Conservation (phyloP, 2,888 invertebrate genomes). For the Darwinula stevensoni region DNA sequence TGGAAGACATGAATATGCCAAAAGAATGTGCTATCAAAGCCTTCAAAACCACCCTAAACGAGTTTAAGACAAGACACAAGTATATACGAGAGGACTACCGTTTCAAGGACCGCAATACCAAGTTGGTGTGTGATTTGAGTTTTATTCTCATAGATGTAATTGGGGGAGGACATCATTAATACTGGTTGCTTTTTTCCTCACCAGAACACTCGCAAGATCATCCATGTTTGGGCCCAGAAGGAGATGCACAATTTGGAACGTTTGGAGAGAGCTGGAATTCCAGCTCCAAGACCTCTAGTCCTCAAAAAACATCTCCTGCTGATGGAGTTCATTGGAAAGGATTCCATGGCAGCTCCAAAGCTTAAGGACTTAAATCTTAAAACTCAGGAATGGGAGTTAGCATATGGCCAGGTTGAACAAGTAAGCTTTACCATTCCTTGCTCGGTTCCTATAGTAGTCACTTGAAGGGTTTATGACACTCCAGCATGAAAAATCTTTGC, state of each 20-base stretch:
- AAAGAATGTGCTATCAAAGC: conserved; percentile 24
- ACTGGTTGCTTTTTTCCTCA: background rate
- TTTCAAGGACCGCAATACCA: conserved; percentile 24
- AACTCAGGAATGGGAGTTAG: conserved; percentile 16
- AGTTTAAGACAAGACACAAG: conserved; percentile 25
- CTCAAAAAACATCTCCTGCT: conserved; percentile 25
- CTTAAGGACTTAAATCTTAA: conserved; percentile 20
- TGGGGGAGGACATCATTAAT: background rate
- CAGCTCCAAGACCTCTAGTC: conserved; percentile 23
- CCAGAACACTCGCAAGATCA: conserved; percentile 22
- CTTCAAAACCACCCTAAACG: conserved; percentile 26
- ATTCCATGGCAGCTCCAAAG: conserved; percentile 22
- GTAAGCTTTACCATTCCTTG: too few relatives aligned
- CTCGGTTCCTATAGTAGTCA: background rate
- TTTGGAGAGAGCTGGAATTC: conserved; percentile 19
- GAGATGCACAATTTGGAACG: conserved; percentile 25
- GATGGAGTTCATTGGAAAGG: conserved; percentile 25
- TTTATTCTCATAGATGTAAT: background rate
- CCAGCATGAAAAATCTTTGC: too few relatives aligned
- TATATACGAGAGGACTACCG: conserved; percentile 27
- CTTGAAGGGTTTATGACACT: too few relatives aligned
- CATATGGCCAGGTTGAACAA: conserved; percentile 20
- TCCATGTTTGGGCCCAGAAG: conserved; percentile 29
- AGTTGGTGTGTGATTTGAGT: conserved; percentile 13
- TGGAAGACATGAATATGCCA: conserved; percentile 13